Evolutionary conservation across 2,888 invertebrate genomes (phyloP).

Genomic region (Dicranocentrus wangi): DNA sequence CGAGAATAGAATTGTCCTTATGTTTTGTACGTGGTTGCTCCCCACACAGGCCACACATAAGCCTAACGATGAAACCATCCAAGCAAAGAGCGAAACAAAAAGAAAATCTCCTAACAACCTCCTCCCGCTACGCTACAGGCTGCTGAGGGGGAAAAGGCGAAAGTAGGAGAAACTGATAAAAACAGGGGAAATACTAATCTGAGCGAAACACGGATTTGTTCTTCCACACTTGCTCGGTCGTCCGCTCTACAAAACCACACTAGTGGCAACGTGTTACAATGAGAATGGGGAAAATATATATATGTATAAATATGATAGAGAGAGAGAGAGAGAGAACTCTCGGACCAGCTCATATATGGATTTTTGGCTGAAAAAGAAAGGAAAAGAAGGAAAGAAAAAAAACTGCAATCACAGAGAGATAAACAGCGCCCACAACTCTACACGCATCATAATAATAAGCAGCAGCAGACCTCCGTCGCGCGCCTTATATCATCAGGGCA

Average conservation of each 20-base stretch:
- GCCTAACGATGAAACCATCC: slow-evolving; percentile 49
- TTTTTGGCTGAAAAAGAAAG: no score
- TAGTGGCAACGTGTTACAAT: slow-evolving; percentile 9
- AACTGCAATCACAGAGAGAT: slow-evolving; percentile 23
- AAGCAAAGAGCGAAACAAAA: slow-evolving; percentile 49
- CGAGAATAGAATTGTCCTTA: background rate
- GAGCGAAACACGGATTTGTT: slow-evolving; percentile 41
- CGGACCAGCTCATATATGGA: no score
- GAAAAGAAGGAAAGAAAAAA: slow-evolving; percentile 14
- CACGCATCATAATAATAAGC: slow-evolving; percentile 36
- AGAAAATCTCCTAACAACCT: slow-evolving; percentile 52
- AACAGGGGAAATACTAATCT: slow-evolving; percentile 48
- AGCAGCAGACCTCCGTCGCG: no score
- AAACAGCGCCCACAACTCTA: slow-evolving; percentile 32
- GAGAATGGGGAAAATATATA: background rate
- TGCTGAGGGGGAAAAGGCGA: slow-evolving; percentile 19
- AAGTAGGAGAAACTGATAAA: slow-evolving; percentile 47
- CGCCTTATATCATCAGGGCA: no score
- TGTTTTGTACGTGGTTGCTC: no score
- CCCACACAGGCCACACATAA: no score
- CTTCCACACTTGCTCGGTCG: slow-evolving; percentile 16
- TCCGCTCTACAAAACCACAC: slow-evolving; percentile 16
- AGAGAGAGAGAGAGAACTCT: no score
- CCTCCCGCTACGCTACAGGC: slow-evolving; percentile 21
- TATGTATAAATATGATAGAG: no score